Evolutionary conservation across 2,888 invertebrate species (phyloP).

Genomic region (Anticlea derivata): DNA sequence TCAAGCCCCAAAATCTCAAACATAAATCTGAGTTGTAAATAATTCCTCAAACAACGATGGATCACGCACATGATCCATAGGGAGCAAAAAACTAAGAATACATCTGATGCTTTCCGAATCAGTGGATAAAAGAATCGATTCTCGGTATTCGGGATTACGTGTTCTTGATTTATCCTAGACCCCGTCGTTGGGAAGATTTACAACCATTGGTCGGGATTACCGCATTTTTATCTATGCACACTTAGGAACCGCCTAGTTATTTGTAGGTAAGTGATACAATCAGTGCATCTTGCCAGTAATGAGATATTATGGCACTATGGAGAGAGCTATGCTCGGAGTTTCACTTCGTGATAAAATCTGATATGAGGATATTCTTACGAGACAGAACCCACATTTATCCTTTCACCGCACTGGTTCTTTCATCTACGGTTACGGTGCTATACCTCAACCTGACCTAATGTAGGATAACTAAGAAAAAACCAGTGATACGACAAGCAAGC

Average conservation of each 20-base stretch:
- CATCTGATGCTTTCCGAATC: slow-evolving; percentile 47
- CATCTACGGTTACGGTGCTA: too few relatives aligned
- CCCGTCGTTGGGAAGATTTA: slow-evolving; percentile 49
- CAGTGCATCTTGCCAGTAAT: too few relatives aligned
- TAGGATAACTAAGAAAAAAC: too few relatives aligned
- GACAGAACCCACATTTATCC: too few relatives aligned
- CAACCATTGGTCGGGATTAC: slow-evolving; percentile 43
- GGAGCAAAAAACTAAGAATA: slow-evolving; percentile 37
- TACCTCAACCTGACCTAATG: too few relatives aligned
- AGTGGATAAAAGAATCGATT: slow-evolving; percentile 50
- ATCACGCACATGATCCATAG: slow-evolving; percentile 8
- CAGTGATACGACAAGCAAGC: too few relatives aligned
- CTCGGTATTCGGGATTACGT: slow-evolving; percentile 45
- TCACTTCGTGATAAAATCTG: too few relatives aligned
- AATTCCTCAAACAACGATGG: slow-evolving; percentile 9
- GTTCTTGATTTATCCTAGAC: slow-evolving; percentile 54
- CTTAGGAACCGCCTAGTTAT: slow-evolving; percentile 31
- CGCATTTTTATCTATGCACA: slow-evolving; percentile 39
- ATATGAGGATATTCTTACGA: too few relatives aligned
- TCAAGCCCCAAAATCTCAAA: not conserved
- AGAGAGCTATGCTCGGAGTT: too few relatives aligned
- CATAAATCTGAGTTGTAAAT: not conserved
- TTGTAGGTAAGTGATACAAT: slow-evolving; percentile 5
- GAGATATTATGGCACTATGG: too few relatives aligned
- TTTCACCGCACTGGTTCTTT: too few relatives aligned